phyloP scores from a whole-genome alignment of 2,888 invertebrate species.

The Pollenia labialis region DNA sequence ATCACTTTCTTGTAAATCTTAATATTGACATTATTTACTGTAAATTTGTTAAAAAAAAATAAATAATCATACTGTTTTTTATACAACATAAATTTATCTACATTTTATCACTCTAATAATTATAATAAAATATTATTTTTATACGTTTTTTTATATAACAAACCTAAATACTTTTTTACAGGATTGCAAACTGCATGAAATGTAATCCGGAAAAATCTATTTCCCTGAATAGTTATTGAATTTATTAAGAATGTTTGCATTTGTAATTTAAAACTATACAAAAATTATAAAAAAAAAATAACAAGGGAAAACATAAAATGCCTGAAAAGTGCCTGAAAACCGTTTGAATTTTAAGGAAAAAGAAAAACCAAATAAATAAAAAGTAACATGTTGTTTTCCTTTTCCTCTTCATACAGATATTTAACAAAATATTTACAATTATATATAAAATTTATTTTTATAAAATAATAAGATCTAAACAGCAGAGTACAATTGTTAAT shows the following conservation, averaged over 20 bases:
- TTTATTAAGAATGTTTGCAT: slow-evolving; percentile 43
- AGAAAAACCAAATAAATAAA: slow-evolving; percentile 24
- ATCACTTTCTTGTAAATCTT: too few species aligned
- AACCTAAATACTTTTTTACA: slow-evolving; percentile 76
- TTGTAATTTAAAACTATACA: slow-evolving; percentile 37
- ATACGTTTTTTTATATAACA: neutral
- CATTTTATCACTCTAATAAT: neutral
- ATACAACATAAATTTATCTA: neutral
- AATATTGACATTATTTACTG: neutral
- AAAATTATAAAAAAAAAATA: slow-evolving; percentile 24
- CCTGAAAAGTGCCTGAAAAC: slow-evolving; percentile 75
- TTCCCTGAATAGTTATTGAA: slow-evolving; percentile 81
- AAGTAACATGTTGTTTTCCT: slow-evolving; percentile 48
- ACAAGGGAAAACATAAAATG: slow-evolving; percentile 66
- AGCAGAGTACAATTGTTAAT: slow-evolving; percentile 39
- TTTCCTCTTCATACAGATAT: slow-evolving; percentile 5
- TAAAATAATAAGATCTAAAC: slow-evolving; percentile 6
- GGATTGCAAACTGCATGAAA: slow-evolving; percentile 83
- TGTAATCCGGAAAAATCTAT: slow-evolving; percentile 82
- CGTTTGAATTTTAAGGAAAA: slow-evolving; percentile 70
- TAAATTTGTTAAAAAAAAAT: neutral
- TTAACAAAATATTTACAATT: slow-evolving; percentile 32
- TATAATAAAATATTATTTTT: slow-evolving; percentile 23
- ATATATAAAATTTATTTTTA: slow-evolving; percentile 10
- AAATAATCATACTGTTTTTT: neutral